Percentiles rank a stretch among this genome's conserved stretches.
phyloP scores from a whole-genome alignment of 2,113 vertebrate species.

The Glareola pratincola region DNA sequence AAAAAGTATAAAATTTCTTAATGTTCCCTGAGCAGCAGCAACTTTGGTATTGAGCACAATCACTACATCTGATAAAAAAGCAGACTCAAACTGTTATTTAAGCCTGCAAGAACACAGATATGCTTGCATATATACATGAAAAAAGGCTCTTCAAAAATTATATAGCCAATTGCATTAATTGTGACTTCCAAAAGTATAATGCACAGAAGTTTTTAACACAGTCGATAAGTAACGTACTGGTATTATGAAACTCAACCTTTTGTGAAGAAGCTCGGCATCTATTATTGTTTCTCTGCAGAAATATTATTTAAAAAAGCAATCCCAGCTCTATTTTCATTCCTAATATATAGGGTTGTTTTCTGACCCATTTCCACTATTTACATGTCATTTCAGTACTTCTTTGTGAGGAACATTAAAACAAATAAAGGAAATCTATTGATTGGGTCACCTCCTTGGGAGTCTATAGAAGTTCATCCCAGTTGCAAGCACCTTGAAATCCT shows the following conservation, averaged over 20 bases:
- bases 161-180: neutral
- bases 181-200: neutral
- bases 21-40: neutral
- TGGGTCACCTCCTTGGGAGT: neutral
- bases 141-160: neutral
- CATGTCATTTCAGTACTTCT: neutral
- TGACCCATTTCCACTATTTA: neutral
- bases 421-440: neutral
- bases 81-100: neutral
- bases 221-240: neutral
- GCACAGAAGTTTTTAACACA: neutral
- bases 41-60: neutral
- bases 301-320: neutral
- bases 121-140: neutral
- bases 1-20: neutral
- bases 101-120: neutral
- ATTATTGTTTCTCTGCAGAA: neutral
- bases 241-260: neutral
- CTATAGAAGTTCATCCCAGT: neutral
- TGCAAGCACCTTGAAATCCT: neutral
- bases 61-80: neutral
- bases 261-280: neutral
- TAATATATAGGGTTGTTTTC: neutral
- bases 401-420: neutral
- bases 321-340: neutral